A percentile compares a stretch with the other conserved stretches of the same genome.
Conservation (phyloP, 64 coral and sea anemone species). For the Catalaphyllia jardinei region DNA sequence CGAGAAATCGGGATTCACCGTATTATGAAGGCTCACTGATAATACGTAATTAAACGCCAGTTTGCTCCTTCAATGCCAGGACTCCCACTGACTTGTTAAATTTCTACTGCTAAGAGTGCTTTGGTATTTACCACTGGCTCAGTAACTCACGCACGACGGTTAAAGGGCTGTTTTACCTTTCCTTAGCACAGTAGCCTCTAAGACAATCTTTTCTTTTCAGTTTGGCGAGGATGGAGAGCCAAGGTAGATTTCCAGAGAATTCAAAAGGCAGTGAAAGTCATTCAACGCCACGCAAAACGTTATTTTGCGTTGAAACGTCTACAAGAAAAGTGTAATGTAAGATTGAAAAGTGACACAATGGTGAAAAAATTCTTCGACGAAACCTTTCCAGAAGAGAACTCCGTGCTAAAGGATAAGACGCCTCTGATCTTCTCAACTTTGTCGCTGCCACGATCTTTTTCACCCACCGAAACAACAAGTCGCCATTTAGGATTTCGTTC, state of each 20-base stretch:
- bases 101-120: too few species aligned
- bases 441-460: background rate
- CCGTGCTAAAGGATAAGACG: background rate
- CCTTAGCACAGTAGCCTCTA: background rate
- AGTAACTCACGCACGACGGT: too few species aligned
- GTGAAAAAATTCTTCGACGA: background rate
- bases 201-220: background rate
- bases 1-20: too few species aligned
- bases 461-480: background rate
- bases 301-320: background rate
- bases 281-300: background rate
- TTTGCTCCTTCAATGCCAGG: too few species aligned
- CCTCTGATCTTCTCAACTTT: too few species aligned
- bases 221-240: slow-evolving; percentile 24
- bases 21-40: too few species aligned
- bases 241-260: slow-evolving; percentile 14
- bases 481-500: background rate
- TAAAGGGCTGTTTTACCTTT: background rate
- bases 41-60: too few species aligned
- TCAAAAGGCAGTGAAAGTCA: background rate
- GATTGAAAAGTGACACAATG: background rate
- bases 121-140: too few species aligned
- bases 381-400: background rate
- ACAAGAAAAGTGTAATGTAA: background rate
- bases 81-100: too few species aligned